These are phyloP conservation scores for Urocyon cinereoargenteus DNA, from an alignment of 2,797 vertebrate species.

Conservation along the genomic window DNA sequence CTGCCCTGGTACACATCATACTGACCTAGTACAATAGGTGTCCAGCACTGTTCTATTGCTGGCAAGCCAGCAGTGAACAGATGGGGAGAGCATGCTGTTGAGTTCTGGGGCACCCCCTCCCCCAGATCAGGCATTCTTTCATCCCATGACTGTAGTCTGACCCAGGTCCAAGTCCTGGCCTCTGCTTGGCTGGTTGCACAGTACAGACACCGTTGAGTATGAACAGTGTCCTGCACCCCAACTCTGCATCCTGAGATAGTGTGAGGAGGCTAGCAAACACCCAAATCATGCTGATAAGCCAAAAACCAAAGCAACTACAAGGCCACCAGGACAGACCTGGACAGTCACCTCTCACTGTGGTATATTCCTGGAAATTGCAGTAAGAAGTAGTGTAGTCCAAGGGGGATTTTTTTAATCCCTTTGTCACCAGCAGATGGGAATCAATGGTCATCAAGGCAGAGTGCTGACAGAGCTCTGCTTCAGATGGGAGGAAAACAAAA, in stretches of 20 bases:
- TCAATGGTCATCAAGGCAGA: constrained; percentile 63
- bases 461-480: constrained; percentile 62
- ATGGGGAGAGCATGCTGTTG: background rate
- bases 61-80: background rate
- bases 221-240: too few relatives aligned
- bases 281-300: background rate
- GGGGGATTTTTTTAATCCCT: background rate
- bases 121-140: background rate
- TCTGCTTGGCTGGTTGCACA: background rate
- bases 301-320: background rate
- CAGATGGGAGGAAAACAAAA: constrained; percentile 43
- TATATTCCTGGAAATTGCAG: constrained; percentile 5
- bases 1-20: background rate
- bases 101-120: too few relatives aligned
- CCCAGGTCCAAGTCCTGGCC: background rate
- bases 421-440: constrained; percentile 71
- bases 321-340: background rate
- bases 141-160: background rate
- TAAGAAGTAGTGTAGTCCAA: background rate
- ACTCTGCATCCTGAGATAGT: background rate
- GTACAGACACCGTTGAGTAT: background rate
- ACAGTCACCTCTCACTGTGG: background rate
- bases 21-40: background rate
- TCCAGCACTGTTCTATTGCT: background rate
- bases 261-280: background rate